Evolutionary conservation across 1,140 invertebrate genomes (phyloP), one percentile per base, ranked within the genome.

Genomic region (Drosophila melanica): DNA sequence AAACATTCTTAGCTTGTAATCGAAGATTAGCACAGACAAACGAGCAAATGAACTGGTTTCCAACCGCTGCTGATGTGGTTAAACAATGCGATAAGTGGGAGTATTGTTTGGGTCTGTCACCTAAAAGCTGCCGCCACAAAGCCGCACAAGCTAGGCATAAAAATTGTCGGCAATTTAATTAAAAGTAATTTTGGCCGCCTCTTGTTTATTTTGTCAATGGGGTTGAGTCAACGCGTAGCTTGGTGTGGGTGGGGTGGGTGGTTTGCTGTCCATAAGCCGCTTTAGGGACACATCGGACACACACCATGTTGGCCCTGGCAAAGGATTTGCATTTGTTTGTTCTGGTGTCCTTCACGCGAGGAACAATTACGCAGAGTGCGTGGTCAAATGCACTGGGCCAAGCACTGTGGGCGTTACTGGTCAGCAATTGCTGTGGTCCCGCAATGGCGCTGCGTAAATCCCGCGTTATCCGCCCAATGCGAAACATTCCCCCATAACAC

Each of bases 361-460:
- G 14, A 63, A 62, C 59, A 63, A 69, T 63, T 69, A 63, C 48
- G 66, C 66, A 47, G 66, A 69, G 66, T 69, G 58, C 66, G 66
- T 63, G 58, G 66, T 62, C 59, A 69, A 47, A 69, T 63, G 48
- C 48, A 47, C 30, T 62, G 41, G 30, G 14, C 18, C 33, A 27
- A 35, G 50, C 14, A 53, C 33, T 53, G 48, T 63, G 48, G 47
- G 16, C 41, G 30, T 44, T 47, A 23, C 18, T 30, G 53, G 42
- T 2, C 53, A 67, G 33, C 23, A 39, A 54, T 63, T 69, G 41
- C 58, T 54, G 59, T 23, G 66, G 58, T 54, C 55, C 16, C 18
- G 37, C 35, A 11, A 18, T 45, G 16, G 16, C 20, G 11, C 45
- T 11, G 23, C 48, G 41, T 16, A 64, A 64, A 53, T 53, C 57